Evolutionary conservation across 2,888 invertebrate species (phyloP).

Genomic region (Chesias legatella): DNA sequence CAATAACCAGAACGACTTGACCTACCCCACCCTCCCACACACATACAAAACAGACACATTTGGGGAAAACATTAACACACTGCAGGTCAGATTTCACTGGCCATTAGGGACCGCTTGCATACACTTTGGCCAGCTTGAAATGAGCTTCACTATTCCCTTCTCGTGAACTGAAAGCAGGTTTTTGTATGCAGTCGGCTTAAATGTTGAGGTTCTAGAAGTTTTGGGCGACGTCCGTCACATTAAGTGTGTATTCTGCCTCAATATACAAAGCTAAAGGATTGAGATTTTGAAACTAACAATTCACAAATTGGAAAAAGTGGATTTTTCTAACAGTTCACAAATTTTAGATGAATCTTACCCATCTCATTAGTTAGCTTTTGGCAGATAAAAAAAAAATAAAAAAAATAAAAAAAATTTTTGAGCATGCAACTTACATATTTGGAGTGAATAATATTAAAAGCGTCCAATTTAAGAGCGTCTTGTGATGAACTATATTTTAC

Average conservation of each 20-base stretch:
- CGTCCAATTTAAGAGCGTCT: constrained; percentile 9
- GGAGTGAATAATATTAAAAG: no score
- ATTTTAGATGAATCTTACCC: no score
- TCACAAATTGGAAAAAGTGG: no score
- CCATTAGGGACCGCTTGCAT: constrained; percentile 42
- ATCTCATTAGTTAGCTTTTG: no score
- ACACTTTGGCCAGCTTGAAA: constrained; percentile 43
- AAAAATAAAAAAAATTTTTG: no score
- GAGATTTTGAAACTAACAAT: constrained; percentile 48
- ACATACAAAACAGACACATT: constrained; percentile 21
- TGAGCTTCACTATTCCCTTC: constrained; percentile 31
- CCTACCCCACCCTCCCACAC: constrained; percentile 29
- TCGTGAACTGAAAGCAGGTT: constrained; percentile 36
- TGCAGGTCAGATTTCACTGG: constrained; percentile 39
- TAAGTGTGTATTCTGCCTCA: constrained; percentile 55
- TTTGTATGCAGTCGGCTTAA: constrained; percentile 22
- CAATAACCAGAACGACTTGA: constrained; percentile 39
- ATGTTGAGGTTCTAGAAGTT: constrained; percentile 32
- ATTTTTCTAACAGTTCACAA: no score
- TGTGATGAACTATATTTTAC: constrained; percentile 25
- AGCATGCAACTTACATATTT: no score
- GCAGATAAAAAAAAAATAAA: no score
- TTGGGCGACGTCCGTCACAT: constrained; percentile 49
- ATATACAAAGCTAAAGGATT: constrained; percentile 64
- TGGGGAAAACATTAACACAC: constrained; percentile 31